phyloP scores from a whole-genome alignment of 2,888 invertebrate species.

The Ophioninae sp. region DNA sequence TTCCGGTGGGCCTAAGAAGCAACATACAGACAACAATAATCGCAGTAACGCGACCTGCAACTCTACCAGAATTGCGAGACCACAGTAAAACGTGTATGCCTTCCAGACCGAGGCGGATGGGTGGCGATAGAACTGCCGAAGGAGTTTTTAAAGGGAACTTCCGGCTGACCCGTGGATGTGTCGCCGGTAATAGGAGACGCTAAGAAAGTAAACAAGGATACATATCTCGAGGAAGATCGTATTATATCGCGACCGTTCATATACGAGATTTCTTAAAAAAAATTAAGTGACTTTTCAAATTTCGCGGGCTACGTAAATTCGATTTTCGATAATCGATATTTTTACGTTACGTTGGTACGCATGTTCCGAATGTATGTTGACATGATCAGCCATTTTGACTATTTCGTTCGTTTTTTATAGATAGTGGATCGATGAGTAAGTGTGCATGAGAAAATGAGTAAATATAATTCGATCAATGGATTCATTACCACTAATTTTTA shows the following conservation, averaged over 20 bases:
- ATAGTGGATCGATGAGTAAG: not conserved
- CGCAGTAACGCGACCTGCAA: not conserved
- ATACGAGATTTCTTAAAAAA: not conserved
- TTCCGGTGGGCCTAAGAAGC: not conserved
- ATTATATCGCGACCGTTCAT: not conserved
- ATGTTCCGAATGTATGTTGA: no score
- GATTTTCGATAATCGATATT: no score
- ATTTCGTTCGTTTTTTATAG: no score
- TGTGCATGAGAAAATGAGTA: not conserved
- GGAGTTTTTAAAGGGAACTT: not conserved
- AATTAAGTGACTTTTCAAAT: no score
- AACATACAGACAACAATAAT: not conserved
- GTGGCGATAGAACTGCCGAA: not conserved
- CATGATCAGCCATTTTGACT: no score
- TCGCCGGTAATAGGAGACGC: conserved; percentile 10
- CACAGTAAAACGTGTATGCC: conserved; percentile 1
- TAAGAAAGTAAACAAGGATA: conserved; percentile 28
- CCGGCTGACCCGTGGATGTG: not conserved
- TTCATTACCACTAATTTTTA: not conserved
- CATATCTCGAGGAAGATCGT: conserved; percentile 26
- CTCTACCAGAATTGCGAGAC: not conserved
- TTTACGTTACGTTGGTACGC: no score
- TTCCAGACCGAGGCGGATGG: not conserved
- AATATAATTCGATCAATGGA: not conserved
- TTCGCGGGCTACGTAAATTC: no score